Conservation (phyloP, 2,888 invertebrate species). For the Apocheima hispidaria region DNA sequence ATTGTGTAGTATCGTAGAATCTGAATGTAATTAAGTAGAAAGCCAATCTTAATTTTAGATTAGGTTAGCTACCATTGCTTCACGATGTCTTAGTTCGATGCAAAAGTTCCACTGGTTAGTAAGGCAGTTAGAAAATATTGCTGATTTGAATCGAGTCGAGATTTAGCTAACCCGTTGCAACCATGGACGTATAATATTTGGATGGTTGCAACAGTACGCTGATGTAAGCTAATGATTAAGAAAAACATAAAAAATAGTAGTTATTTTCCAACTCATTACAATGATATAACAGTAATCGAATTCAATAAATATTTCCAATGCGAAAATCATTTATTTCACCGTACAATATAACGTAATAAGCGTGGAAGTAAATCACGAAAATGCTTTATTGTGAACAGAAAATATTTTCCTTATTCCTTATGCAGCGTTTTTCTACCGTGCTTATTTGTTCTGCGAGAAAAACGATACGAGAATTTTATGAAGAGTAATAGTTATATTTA, state of each 20-base stretch:
- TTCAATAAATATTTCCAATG: slow-evolving; percentile 19
- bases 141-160: too few relatives aligned
- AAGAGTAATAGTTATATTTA: too few relatives aligned
- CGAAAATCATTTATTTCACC: slow-evolving; percentile 21
- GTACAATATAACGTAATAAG: slow-evolving; percentile 32
- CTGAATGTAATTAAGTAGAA: not conserved
- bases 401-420: slow-evolving; percentile 34
- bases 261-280: slow-evolving; percentile 3
- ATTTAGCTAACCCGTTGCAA: too few relatives aligned
- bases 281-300: slow-evolving; percentile 13
- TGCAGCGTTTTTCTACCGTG: slow-evolving; percentile 40
- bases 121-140: too few relatives aligned
- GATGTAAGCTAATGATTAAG: not conserved
- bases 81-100: too few relatives aligned
- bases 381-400: slow-evolving; percentile 31
- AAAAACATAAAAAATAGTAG: not conserved
- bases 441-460: slow-evolving; percentile 48
- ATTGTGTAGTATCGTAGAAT: not conserved
- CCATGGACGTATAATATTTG: too few relatives aligned
- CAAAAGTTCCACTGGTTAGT: too few relatives aligned
- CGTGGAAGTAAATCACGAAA: slow-evolving; percentile 29
- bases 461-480: slow-evolving; percentile 35
- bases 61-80: too few relatives aligned
- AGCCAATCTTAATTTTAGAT: too few relatives aligned
- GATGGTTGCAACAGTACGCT: not conserved